Evolutionary conservation across 2,113 vertebrate species (phyloP).

Genomic region (Hippolais icterina): DNA sequence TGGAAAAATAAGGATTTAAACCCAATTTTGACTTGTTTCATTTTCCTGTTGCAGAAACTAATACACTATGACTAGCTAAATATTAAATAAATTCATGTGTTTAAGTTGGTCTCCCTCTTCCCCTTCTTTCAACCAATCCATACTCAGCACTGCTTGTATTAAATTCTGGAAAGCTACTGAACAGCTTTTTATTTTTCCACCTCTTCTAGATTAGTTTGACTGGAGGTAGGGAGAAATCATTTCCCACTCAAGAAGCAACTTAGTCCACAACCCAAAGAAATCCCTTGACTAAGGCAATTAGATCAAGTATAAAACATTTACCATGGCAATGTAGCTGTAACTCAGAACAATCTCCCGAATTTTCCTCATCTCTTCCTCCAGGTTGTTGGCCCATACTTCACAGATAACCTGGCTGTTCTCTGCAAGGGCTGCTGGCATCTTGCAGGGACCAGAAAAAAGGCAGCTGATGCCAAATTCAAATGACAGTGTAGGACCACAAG

Average conservation of each 20-base stretch:
- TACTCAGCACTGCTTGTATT: neutral
- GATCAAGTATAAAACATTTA: constrained; percentile 43
- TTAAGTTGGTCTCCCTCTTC: neutral
- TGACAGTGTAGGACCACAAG: neutral
- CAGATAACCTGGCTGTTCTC: constrained; percentile 98
- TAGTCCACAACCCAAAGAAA: neutral
- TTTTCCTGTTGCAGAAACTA: neutral
- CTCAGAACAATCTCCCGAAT: constrained; percentile 94
- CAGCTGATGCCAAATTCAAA: neutral
- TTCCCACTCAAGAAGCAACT: neutral
- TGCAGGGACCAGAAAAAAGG: constrained; percentile 65
- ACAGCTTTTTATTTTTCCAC: neutral
- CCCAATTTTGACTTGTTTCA: neutral
- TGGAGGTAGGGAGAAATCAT: fast-evolving
- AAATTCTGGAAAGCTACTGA: neutral
- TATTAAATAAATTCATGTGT: neutral
- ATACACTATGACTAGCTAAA: neutral
- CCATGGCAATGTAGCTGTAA: constrained; percentile 99
- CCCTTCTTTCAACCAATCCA: neutral
- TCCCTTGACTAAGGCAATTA: neutral
- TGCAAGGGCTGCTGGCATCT: constrained; percentile 95
- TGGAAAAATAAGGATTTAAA: neutral
- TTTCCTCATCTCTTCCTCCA: constrained; percentile 98
- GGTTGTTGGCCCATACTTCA: constrained; percentile 98
- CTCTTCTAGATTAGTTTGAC: neutral